Conservation (phyloP, 2,113 vertebrate species). For the Passer montanus region DNA sequence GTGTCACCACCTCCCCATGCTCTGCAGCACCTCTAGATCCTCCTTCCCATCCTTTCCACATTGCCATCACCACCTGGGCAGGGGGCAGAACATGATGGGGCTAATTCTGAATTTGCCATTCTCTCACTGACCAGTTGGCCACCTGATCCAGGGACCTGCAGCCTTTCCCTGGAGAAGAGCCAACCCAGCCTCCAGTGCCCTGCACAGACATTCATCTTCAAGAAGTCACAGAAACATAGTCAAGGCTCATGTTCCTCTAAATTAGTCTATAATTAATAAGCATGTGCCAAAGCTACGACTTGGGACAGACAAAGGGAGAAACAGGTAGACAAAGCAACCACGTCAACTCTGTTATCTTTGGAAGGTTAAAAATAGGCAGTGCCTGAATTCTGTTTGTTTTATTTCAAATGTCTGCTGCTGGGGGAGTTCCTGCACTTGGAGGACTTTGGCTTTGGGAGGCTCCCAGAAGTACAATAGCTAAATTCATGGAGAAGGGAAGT, state of each 20-base stretch:
- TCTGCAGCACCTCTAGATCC: background rate
- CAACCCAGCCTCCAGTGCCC: background rate
- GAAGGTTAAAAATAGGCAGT: conserved; percentile 27
- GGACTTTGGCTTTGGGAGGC: background rate
- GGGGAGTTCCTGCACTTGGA: conserved; percentile 12
- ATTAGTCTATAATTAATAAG: background rate
- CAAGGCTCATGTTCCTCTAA: background rate
- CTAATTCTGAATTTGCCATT: background rate
- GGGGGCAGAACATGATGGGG: background rate
- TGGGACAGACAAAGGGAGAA: background rate
- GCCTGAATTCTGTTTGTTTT: conserved; percentile 33
- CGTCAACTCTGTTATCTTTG: background rate
- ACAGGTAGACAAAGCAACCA: conserved; percentile 51
- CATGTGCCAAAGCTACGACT: background rate
- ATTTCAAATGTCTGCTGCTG: conserved; percentile 3
- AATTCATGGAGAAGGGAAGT: conserved; percentile 8
- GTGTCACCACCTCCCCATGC: background rate
- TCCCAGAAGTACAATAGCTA: conserved; percentile 11
- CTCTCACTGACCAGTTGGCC: background rate
- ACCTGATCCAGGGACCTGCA: background rate
- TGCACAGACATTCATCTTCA: background rate
- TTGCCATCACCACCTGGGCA: background rate
- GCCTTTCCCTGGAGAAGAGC: background rate
- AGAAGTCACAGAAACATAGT: background rate
- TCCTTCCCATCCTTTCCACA: background rate